phyloP scores from a whole-genome alignment of 1,140 invertebrate genomes.

The Drosophila tani region DNA sequence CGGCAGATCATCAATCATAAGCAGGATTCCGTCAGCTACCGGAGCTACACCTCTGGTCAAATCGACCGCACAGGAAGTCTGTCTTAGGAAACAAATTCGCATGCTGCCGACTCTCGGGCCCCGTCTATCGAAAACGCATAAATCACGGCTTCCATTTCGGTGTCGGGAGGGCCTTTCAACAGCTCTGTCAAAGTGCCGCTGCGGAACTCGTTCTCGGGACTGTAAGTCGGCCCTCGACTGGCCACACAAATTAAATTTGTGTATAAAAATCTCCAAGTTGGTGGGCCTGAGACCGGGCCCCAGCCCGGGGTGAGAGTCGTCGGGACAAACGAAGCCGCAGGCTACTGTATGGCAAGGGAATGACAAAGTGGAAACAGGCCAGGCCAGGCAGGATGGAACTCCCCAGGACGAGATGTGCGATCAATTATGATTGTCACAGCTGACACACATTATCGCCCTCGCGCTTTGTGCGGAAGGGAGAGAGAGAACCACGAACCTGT shows the following conservation, averaged over 20 bases:
- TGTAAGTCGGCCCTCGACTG: constrained; percentile 32
- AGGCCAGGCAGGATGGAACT: constrained; percentile 27
- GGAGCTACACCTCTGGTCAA: constrained; percentile 42
- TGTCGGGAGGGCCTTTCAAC: constrained; percentile 69
- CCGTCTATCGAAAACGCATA: constrained; percentile 80
- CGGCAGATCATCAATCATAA: constrained; percentile 20
- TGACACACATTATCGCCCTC: constrained; percentile 77
- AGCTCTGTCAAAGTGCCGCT: constrained; percentile 71
- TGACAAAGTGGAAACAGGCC: constrained; percentile 56
- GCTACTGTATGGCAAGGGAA: constrained; percentile 65
- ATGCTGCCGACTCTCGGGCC: constrained; percentile 27
- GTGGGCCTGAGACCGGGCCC: constrained; percentile 55
- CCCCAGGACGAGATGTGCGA: constrained; percentile 46
- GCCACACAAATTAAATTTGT: constrained; percentile 79
- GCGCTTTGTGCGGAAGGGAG: constrained; percentile 19
- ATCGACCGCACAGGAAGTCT: constrained; percentile 72
- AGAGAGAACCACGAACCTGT: constrained; percentile 54
- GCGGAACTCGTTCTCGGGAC: constrained; percentile 13
- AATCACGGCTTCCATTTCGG: constrained; percentile 60
- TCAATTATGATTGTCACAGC: constrained; percentile 83
- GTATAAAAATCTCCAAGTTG: constrained; percentile 80
- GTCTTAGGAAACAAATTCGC: constrained; percentile 48
- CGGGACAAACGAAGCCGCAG: constrained; percentile 62
- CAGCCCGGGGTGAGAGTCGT: constrained; percentile 27
- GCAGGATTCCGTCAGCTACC: constrained; percentile 47